Evolutionary conservation across 1,140 invertebrate genomes (phyloP).

Genomic region (Nautilus pompilius): DNA sequence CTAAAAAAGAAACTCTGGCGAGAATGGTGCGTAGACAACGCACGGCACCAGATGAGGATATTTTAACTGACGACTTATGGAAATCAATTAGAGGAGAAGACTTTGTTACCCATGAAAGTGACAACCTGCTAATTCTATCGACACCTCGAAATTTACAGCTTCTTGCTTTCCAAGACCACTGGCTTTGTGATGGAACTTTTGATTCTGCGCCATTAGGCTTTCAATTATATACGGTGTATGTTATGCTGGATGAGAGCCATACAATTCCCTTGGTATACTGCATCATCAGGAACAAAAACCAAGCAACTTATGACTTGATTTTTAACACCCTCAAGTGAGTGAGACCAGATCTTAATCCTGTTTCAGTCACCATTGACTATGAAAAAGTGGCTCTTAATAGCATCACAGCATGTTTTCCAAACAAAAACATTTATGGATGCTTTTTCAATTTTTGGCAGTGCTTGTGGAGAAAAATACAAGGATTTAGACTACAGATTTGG

Average conservation of each 20-base stretch:
- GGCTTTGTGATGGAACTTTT: not conserved
- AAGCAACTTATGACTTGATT: constrained; percentile 3
- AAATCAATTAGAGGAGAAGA: not conserved
- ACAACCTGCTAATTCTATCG: not conserved
- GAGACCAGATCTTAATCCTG: not conserved
- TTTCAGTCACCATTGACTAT: not conserved
- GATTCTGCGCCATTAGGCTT: not conserved
- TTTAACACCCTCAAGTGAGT: not conserved
- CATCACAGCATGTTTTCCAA: constrained; percentile 1
- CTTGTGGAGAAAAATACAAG: not conserved
- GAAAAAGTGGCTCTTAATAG: not conserved
- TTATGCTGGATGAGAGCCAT: not conserved
- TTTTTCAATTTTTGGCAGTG: not conserved
- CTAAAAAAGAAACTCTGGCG: not conserved
- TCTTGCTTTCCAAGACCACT: not conserved
- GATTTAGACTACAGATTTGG: not conserved
- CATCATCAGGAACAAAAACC: not conserved
- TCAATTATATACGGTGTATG: not conserved
- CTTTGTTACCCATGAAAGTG: constrained; percentile 1
- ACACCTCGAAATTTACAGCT: not conserved
- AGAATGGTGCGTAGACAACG: not conserved
- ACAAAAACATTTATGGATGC: not conserved
- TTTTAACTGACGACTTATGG: not conserved
- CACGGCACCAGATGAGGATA: not conserved
- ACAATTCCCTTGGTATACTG: not conserved